Base-by-base conservation (phyloP, 1,140 invertebrate species). In the Formica exsecta region DNA sequence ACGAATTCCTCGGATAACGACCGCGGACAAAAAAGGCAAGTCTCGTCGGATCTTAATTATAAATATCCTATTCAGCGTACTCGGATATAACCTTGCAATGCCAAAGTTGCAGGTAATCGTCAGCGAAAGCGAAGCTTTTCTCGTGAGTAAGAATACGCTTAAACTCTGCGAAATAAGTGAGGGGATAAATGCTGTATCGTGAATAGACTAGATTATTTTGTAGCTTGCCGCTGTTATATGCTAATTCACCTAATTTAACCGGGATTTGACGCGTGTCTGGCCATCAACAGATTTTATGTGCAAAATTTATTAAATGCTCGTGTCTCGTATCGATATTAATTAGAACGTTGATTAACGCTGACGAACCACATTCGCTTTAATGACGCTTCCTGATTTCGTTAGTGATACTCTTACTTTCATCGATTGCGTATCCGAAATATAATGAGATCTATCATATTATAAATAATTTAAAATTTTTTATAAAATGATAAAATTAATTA, bases 211-310 rank as follows among this genome's bases (percentile, higher is more conserved):
- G 41, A 36, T 11, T n/a, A 48, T 83, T 68, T 71, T 41, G 22
- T 4, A 22, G 25, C 41, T 51, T 51, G 68, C 6, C 61, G n/a
- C 61, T 51, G 54, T 61, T 70, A 9, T 64, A 86, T 86, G 75
- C 51, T 89, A 89, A 89, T 89, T 41, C 29, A 19, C 1, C 51
- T 41, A 6, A n/a, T 54, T 70, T 29, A 76, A 89, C 57, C 64
- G 62, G 86, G 88, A 75, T 54, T 61, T 19, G 8, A 11, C 19
- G 7, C 19, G 11, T 19, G 2, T 19, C 19, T 68, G 7, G 44
- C 6, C 16, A 44, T 51, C 3, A 22, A 2, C 8, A 44, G 9
- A n/a, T n/a, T 80, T 38, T 16, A 2, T 59, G 32, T 25, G 54
- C 13, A 5, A 68, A 71, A 61, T 19, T 29, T 66, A 11, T 81